phyloP scores from a whole-genome alignment of 2,113 vertebrate species.

The Synchiropus splendidus region DNA sequence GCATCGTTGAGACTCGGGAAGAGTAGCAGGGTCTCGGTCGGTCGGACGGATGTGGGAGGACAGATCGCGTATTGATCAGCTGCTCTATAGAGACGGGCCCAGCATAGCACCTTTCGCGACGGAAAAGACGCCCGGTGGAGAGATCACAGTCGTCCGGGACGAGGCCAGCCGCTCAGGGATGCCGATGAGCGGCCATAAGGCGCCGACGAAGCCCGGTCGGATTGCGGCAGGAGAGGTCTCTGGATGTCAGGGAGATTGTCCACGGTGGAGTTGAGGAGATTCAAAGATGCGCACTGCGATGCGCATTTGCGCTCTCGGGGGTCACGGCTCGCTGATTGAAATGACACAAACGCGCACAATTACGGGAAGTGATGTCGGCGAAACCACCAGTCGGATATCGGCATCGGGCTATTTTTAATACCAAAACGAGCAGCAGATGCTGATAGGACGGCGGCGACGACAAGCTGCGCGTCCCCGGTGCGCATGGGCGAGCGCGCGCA shows the following conservation, averaged over 20 bases:
- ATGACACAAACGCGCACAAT: conserved; percentile 27
- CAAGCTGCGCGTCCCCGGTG: conserved; percentile 50
- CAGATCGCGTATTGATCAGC: conserved; percentile 46
- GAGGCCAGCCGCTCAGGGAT: conserved; percentile 52
- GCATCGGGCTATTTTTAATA: conserved; percentile 37
- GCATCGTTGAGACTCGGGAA: conserved; percentile 45
- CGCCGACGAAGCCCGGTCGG: conserved; percentile 43
- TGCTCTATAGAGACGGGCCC: conserved; percentile 48
- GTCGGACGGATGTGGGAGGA: conserved; percentile 7
- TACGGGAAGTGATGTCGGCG: conserved; percentile 26
- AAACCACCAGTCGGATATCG: conserved; percentile 29
- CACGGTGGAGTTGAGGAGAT: conserved; percentile 47
- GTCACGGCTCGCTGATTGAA: conserved; percentile 29
- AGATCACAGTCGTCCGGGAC: conserved; percentile 13
- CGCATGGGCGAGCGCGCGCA: conserved; percentile 7
- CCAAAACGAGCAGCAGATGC: conserved; percentile 29
- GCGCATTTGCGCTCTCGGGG: conserved; percentile 45
- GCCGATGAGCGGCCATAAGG: conserved; percentile 54
- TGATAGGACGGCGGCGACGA: conserved; percentile 35
- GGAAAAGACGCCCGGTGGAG: neutral
- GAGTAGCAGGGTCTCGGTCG: conserved; percentile 29
- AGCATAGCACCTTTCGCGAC: conserved; percentile 36
- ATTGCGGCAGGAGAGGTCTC: conserved; percentile 52
- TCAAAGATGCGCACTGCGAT: conserved; percentile 62
- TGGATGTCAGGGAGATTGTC: conserved; percentile 54